Evolutionary conservation across 2,797 vertebrate species (phyloP).

Genomic region (Acomys russatus): DNA sequence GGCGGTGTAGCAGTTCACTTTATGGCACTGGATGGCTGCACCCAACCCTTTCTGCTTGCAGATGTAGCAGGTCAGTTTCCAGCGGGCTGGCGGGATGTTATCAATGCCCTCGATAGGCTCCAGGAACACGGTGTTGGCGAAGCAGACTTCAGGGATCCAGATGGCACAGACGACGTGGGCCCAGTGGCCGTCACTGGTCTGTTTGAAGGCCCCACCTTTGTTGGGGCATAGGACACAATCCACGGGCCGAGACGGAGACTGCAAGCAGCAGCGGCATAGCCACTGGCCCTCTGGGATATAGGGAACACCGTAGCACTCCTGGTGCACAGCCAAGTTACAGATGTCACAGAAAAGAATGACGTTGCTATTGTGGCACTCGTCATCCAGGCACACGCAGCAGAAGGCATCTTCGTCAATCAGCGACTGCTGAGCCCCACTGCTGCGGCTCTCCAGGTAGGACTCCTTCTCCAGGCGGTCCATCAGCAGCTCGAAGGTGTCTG

Average conservation of each 20-base stretch:
- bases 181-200: slow-evolving; percentile 98
- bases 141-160: slow-evolving; percentile 99
- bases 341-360: slow-evolving; percentile 99
- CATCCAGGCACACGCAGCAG: slow-evolving; percentile 98
- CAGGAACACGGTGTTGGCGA: slow-evolving; percentile 98
- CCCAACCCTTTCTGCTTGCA: slow-evolving; percentile 98
- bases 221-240: slow-evolving; percentile 99
- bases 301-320: slow-evolving; percentile 99
- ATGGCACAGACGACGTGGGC: slow-evolving; percentile 99
- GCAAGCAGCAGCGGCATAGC: slow-evolving; percentile 98
- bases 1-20: slow-evolving; percentile 98
- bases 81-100: slow-evolving; percentile 97
- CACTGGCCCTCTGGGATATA: slow-evolving; percentile 99
- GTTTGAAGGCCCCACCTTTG: slow-evolving; percentile 98
- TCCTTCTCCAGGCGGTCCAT: slow-evolving; percentile 97
- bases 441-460: slow-evolving; percentile 96
- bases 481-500: slow-evolving; percentile 96
- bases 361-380: slow-evolving; percentile 99
- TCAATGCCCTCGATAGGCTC: slow-evolving; percentile 98
- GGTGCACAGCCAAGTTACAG: slow-evolving; percentile 98
- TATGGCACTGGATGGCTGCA: slow-evolving; percentile 99
- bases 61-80: slow-evolving; percentile 98
- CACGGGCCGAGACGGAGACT: slow-evolving; percentile 97
- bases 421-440: slow-evolving; percentile 93
- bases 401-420: slow-evolving; percentile 97